A percentile compares a stretch with the other conserved stretches of the same genome.
phyloP scores from a whole-genome alignment of 1,140 invertebrate genomes.

The Asobara japonica region DNA sequence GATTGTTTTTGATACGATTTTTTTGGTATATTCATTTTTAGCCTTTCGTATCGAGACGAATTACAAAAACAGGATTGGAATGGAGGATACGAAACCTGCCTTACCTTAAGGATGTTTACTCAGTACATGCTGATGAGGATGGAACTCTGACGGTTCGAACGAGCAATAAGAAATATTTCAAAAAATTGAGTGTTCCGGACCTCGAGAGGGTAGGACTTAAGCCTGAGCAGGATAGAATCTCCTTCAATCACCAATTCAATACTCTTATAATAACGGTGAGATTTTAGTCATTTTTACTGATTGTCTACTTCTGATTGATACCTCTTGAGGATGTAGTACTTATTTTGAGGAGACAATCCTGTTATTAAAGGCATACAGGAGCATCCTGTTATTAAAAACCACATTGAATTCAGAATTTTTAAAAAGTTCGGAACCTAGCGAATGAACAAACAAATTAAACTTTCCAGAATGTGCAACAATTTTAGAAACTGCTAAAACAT shows the following conservation, averaged over 20 bases:
- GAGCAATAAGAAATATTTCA: slow-evolving; percentile 84
- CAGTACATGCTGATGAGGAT: slow-evolving; percentile 73
- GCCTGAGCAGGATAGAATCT: slow-evolving; percentile 72
- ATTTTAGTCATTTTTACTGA: background rate
- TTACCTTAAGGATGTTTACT: slow-evolving; percentile 77
- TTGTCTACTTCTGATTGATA: no score
- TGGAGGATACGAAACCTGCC: slow-evolving; percentile 84
- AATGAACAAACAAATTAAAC: no score
- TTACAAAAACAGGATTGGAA: slow-evolving; percentile 79
- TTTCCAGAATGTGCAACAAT: no score
- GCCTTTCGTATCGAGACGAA: slow-evolving; percentile 75
- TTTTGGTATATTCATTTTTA: slow-evolving; percentile 61
- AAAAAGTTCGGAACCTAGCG: no score
- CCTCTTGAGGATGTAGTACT: no score
- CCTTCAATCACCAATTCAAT: slow-evolving; percentile 76
- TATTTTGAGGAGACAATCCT: no score
- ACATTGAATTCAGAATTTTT: no score
- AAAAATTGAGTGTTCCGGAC: slow-evolving; percentile 78
- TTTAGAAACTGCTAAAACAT: no score
- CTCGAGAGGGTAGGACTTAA: slow-evolving; percentile 73
- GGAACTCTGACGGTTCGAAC: slow-evolving; percentile 76
- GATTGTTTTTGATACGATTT: background rate
- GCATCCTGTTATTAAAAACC: no score
- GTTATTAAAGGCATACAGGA: no score
- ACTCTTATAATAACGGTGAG: slow-evolving; percentile 81